Base-by-base conservation (phyloP, 37 sponge, comb jelly and placozoan species). In the Aphrocallistes beatrix region DNA sequence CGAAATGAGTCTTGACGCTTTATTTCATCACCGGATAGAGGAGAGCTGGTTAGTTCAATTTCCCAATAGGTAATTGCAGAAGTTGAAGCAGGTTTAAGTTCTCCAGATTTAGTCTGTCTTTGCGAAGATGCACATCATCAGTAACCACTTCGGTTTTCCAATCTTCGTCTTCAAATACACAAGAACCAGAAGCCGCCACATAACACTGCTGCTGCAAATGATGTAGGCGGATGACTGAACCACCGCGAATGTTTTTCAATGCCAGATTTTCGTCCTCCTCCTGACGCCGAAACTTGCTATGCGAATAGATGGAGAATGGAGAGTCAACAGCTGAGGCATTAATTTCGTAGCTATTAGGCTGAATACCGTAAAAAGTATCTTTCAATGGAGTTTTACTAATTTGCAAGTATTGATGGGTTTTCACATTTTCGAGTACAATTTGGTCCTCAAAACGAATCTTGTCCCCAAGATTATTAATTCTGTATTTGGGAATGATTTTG, bases 51-150 rank as follows among this genome's bases (percentile, higher is more conserved):
- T 37, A 87, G 83, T 60, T 92, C 93, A 60, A 92, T 86, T 25
- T 85, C 85, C 93, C 93, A 92, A 75, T 91, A 92, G 17, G 93
- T 92, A 38, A 91, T 92, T 48, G 90, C 90, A 69, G 89, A 89
- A 8, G 90, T 84, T 21, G 93, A 88, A n/a, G 93, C 90, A 0
- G 37, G 37, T 38, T 50, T 82, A 19, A 82, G 83, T 0, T 37
- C 34, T 9, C 87, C 87, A 37, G 38, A 51, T 0, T 82, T 48
- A 38, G 38, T 51, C 37, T 39, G 32, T 30, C 87, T 25, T 36
- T 45, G 23, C 90, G 36, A 32, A 84, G 83, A 42, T 90, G 90
- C 0, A 90, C 91, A 86, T 75, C 51, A 83, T 19, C 45, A 16
- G 45, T 42, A 16, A 42, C 13, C 45, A 42, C 45, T 13, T 42